Conservation (phyloP, 2,888 invertebrate genomes). For the Barypeithes pellucidus region DNA sequence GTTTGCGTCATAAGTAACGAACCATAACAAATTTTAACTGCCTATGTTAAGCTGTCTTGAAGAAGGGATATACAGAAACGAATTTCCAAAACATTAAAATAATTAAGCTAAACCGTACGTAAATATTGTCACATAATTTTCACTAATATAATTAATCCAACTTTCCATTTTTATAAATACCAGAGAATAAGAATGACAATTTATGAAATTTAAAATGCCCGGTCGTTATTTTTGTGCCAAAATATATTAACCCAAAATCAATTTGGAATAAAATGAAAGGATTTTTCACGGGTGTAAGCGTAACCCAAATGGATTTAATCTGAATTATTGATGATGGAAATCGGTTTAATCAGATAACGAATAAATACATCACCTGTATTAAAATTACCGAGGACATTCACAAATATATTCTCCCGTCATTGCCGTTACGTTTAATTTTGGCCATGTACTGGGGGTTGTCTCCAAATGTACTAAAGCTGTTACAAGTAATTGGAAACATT, state of each 20-base stretch:
- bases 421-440: background rate
- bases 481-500: too few relatives aligned
- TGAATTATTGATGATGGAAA: slow-evolving; percentile 58
- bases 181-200: slow-evolving; percentile 10
- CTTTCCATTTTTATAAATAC: slow-evolving; percentile 13
- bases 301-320: slow-evolving; percentile 57
- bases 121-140: too few relatives aligned
- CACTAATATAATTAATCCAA: too few relatives aligned
- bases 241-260: slow-evolving; percentile 27
- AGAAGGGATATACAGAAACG: too few relatives aligned
- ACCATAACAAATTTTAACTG: too few relatives aligned
- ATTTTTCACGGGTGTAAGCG: slow-evolving; percentile 53
- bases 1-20: too few relatives aligned
- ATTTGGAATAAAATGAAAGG: slow-evolving; percentile 37
- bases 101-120: background rate
- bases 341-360: slow-evolving; percentile 59
- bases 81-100: too few relatives aligned
- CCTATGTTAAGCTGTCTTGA: too few relatives aligned
- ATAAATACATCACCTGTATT: slow-evolving; percentile 57
- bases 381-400: slow-evolving; percentile 61
- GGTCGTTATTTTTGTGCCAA: slow-evolving; percentile 14
- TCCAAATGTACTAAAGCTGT: background rate
- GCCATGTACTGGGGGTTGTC: background rate
- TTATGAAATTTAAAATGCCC: background rate
- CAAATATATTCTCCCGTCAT: slow-evolving; percentile 56